These are phyloP conservation scores for Peromyscus nudipes DNA, from an alignment of 2,797 vertebrate species.

Conservation along the genomic window DNA sequence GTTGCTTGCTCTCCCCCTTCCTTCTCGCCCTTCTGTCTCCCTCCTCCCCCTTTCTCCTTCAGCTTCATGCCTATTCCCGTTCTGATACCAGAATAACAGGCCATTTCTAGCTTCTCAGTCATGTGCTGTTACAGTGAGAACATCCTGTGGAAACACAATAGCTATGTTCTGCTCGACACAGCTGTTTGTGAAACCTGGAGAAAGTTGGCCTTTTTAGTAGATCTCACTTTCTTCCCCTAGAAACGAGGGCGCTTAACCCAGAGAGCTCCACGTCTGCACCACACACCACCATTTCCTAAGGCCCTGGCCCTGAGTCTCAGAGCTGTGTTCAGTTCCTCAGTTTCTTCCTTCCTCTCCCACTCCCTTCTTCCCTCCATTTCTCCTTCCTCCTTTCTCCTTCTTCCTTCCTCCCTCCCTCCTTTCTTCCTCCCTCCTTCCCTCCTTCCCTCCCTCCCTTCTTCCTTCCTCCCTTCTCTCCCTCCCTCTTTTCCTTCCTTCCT, in stretches of 20 bases:
- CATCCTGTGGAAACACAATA: not conserved
- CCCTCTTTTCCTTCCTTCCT: not conserved
- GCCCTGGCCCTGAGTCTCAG: not conserved
- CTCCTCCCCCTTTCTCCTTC: not conserved
- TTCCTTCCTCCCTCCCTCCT: too few relatives aligned
- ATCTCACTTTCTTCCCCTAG: not conserved
- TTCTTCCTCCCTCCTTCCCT: not conserved
- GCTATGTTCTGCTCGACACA: not conserved
- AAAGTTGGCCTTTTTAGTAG: not conserved
- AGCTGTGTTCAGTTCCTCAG: not conserved
- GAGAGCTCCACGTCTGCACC: not conserved
- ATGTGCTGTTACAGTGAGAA: not conserved
- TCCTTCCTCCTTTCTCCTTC: too few relatives aligned
- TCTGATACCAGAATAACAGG: not conserved
- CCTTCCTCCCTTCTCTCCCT: not conserved
- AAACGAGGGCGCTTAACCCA: not conserved
- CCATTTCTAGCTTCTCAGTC: not conserved
- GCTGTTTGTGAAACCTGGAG: not conserved
- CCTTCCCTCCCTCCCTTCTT: too few relatives aligned
- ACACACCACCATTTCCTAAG: not conserved
- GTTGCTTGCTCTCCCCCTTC: not conserved
- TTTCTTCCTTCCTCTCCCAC: too few relatives aligned
- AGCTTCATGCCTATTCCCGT: not conserved
- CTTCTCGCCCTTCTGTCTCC: fast-evolving
- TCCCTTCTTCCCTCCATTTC: not conserved